Evolutionary conservation across 2,888 invertebrate genomes (phyloP).

Genomic region (Nephrotoma appendiculata): DNA sequence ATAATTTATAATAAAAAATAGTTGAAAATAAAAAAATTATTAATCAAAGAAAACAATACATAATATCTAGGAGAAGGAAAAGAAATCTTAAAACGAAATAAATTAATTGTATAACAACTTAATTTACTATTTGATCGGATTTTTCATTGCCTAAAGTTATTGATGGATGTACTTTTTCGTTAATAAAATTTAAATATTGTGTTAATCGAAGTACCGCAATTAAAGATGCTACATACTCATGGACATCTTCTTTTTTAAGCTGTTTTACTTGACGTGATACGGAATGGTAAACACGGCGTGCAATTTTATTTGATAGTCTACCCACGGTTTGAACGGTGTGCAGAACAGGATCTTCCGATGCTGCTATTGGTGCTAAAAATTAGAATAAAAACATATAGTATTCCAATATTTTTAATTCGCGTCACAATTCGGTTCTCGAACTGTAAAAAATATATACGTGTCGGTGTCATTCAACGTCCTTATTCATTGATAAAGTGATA

Average conservation of each 20-base stretch:
- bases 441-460: too few relatives aligned
- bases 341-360: conserved; percentile 47
- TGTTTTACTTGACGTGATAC: conserved; percentile 43
- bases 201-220: conserved; percentile 35
- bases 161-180: conserved; percentile 23
- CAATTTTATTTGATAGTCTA: conserved; percentile 53
- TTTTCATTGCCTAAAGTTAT: background rate
- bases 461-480: too few relatives aligned
- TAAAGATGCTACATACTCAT: conserved; percentile 35
- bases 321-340: conserved; percentile 61
- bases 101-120: background rate
- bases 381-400: conserved; percentile 5
- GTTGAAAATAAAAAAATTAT: background rate
- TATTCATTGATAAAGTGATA: too few relatives aligned
- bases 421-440: too few relatives aligned
- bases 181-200: conserved; percentile 34
- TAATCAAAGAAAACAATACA: background rate
- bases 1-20: background rate
- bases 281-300: conserved; percentile 52
- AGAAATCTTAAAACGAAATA: background rate
- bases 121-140: background rate
- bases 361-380: conserved; percentile 41
- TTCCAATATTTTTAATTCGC: too few relatives aligned
- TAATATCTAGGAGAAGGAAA: background rate
- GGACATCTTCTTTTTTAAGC: conserved; percentile 34